These are phyloP conservation scores for Ephydatia muelleri DNA, from an alignment of 37 sponge, comb jelly and placozoan species.

Conservation along the genomic window DNA sequence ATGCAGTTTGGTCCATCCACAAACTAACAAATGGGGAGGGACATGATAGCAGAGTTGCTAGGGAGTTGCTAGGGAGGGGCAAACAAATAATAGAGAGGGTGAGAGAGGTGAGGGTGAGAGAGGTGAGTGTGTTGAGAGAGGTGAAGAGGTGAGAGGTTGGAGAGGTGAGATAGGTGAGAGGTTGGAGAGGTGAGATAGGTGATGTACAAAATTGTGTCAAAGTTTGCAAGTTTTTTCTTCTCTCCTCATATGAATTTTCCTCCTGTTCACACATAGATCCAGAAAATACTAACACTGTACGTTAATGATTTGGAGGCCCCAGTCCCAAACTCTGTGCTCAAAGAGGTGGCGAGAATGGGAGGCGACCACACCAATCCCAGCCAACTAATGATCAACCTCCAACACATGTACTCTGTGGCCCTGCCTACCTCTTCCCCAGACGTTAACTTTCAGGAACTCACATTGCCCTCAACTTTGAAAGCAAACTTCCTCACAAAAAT, in stretches of 20 bases:
- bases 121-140: too few relatives aligned
- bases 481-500: slow-evolving; percentile 28
- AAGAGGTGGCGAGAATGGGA: slow-evolving; percentile 45
- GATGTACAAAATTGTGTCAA: background rate
- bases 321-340: slow-evolving; percentile 78
- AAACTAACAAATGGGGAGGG: too few relatives aligned
- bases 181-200: too few relatives aligned
- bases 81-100: too few relatives aligned
- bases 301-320: slow-evolving; percentile 84
- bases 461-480: slow-evolving; percentile 33
- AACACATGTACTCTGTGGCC: slow-evolving; percentile 20
- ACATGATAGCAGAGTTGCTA: too few relatives aligned
- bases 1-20: too few relatives aligned
- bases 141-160: too few relatives aligned
- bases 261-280: slow-evolving; percentile 46
- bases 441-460: slow-evolving; percentile 21
- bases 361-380: slow-evolving; percentile 27
- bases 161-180: too few relatives aligned
- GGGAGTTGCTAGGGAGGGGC: too few relatives aligned
- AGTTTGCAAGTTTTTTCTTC: too few relatives aligned
- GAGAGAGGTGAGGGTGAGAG: too few relatives aligned
- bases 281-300: slow-evolving; percentile 88
- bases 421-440: slow-evolving; percentile 32
- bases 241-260: background rate
- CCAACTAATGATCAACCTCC: slow-evolving; percentile 41